These are phyloP conservation scores for Paelopatides confundens DNA, from an alignment of 53 echinoderm and acorn worm species.

Conservation along the genomic window DNA sequence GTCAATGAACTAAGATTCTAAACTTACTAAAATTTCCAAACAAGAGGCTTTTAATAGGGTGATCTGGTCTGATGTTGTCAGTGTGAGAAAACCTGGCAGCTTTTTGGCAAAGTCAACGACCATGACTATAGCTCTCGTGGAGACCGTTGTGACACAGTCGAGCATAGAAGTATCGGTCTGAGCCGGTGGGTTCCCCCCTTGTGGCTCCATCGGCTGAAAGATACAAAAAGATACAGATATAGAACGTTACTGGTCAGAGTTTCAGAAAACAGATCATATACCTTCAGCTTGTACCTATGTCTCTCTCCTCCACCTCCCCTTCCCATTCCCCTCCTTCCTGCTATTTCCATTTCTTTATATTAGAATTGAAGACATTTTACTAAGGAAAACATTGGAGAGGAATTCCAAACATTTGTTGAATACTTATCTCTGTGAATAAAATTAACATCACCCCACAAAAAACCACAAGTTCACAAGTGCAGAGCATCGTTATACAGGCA, in stretches of 20 bases:
- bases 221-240: background rate
- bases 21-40: constrained; percentile 95
- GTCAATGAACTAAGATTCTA: background rate
- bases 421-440: too few relatives aligned
- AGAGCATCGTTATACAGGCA: too few relatives aligned
- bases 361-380: too few relatives aligned
- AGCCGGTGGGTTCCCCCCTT: constrained; percentile 30
- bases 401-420: too few relatives aligned
- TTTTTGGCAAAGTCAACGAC: constrained; percentile 99
- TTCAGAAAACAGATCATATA: too few relatives aligned
- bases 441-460: too few relatives aligned
- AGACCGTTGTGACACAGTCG: constrained; percentile 92
- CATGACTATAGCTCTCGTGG: constrained; percentile 97
- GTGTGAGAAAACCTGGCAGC: constrained; percentile 87
- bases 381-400: background rate
- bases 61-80: constrained; percentile 97
- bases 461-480: too few relatives aligned
- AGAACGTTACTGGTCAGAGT: too few relatives aligned
- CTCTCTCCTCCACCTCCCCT: too few relatives aligned
- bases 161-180: constrained; percentile 81
- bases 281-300: too few relatives aligned
- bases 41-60: constrained; percentile 98
- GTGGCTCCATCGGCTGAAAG: constrained; percentile 46
- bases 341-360: too few relatives aligned
- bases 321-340: too few relatives aligned